A percentile compares a stretch with the other conserved stretches of the same genome.
phyloP scores from a whole-genome alignment of 30 jellyfish, hydroid and myxozoan species.

The Nemopilema nomurai region DNA sequence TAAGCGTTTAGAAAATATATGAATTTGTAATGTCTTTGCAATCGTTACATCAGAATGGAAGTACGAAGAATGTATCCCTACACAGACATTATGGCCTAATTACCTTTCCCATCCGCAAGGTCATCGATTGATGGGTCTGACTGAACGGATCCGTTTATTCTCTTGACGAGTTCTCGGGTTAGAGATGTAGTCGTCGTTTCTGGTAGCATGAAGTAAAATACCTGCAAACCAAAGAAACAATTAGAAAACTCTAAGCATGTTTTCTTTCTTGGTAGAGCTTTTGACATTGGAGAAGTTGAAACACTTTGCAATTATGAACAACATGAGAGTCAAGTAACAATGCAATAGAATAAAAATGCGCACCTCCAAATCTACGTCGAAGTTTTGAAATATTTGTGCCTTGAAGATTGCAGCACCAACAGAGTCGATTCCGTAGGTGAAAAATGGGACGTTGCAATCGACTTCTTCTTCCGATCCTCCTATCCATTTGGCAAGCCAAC shows the following conservation, averaged over 20 bases:
- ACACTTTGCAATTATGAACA: background rate
- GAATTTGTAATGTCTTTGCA: too few relatives aligned
- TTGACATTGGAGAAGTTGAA: too few relatives aligned
- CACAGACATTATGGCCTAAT: too few relatives aligned
- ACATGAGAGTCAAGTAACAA: background rate
- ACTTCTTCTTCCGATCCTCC: slow-evolving; percentile 66
- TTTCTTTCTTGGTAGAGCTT: too few relatives aligned
- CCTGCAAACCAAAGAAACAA: slow-evolving; percentile 33
- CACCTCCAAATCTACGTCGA: slow-evolving; percentile 57
- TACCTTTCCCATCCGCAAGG: too few relatives aligned
- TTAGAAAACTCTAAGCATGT: too few relatives aligned
- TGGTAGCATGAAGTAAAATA: slow-evolving; percentile 50
- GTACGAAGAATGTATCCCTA: too few relatives aligned
- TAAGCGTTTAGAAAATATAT: background rate
- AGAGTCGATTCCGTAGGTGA: slow-evolving; percentile 64
- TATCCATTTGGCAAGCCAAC: slow-evolving; percentile 41
- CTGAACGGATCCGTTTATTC: background rate
- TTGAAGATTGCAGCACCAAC: slow-evolving; percentile 63
- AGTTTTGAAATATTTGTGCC: slow-evolving; percentile 1
- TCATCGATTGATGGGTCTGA: too few relatives aligned
- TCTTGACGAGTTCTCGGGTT: slow-evolving; percentile 1
- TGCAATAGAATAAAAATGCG: too few relatives aligned
- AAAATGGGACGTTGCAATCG: slow-evolving; percentile 50
- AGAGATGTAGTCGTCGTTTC: slow-evolving; percentile 29
- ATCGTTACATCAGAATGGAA: too few relatives aligned